Evolutionary conservation across 92 coral and sea anemone genomes (phyloP).

Genomic region (Meandrina meandrites): DNA sequence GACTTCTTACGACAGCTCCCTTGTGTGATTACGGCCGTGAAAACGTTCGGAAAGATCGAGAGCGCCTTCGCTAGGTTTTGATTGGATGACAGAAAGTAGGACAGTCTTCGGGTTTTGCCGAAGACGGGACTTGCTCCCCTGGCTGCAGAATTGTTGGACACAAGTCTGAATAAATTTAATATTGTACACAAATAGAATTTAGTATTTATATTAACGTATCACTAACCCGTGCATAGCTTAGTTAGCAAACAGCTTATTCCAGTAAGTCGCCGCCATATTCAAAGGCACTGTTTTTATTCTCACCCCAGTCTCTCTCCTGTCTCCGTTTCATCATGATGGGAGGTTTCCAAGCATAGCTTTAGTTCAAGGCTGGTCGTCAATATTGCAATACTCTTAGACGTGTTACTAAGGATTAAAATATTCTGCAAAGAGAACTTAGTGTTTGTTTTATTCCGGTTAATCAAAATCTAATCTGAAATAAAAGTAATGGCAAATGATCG

Average conservation of each 20-base stretch:
- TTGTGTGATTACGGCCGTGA: too few relatives aligned
- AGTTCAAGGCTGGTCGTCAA: not conserved
- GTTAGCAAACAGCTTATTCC: not conserved
- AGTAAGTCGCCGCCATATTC: not conserved
- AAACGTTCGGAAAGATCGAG: not conserved
- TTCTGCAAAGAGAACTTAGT: conserved; percentile 7
- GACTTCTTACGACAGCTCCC: too few relatives aligned
- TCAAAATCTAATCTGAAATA: not conserved
- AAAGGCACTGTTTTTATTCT: not conserved
- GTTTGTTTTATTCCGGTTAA: not conserved
- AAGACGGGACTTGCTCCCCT: not conserved
- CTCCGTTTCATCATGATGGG: not conserved
- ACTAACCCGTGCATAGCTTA: not conserved
- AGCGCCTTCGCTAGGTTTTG: not conserved
- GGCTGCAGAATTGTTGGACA: not conserved
- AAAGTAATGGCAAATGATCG: too few relatives aligned
- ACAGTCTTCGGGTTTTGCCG: not conserved
- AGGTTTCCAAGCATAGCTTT: not conserved
- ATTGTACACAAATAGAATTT: not conserved
- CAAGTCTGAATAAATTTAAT: not conserved
- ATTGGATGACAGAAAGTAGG: too few relatives aligned
- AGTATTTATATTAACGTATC: conserved; percentile 14
- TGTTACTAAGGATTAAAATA: conserved; percentile 8
- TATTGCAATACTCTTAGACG: not conserved
- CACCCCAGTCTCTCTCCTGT: not conserved